Conservation (phyloP, 1,140 invertebrate genomes). For the Maniola jurtina region DNA sequence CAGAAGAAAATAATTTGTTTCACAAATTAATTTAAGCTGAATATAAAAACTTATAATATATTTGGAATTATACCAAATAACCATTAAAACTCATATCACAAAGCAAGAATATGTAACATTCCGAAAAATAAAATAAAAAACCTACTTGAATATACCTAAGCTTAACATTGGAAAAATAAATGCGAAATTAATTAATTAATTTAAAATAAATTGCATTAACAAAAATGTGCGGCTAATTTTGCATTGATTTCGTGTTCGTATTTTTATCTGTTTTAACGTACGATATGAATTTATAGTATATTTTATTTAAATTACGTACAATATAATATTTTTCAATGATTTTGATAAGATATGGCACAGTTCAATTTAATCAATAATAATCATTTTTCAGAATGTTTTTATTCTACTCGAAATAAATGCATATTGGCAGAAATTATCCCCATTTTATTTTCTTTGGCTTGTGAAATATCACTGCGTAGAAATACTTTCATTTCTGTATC, state of each 20-base stretch:
- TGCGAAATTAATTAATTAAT: slow-evolving; percentile 38
- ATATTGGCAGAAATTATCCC: slow-evolving; percentile 56
- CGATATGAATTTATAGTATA: slow-evolving; percentile 7
- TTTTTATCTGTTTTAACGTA: neutral
- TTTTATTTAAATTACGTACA: slow-evolving; percentile 17
- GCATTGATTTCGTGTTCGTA: slow-evolving; percentile 26
- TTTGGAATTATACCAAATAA: slow-evolving; percentile 68
- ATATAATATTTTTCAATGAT: slow-evolving; percentile 9
- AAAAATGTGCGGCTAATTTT: neutral
- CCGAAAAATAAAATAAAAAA: slow-evolving; percentile 63
- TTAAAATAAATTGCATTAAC: slow-evolving; percentile 34
- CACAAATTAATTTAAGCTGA: slow-evolving; percentile 55
- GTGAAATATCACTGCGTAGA: slow-evolving; percentile 73
- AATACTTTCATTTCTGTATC: slow-evolving; percentile 54
- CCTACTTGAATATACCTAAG: slow-evolving; percentile 38
- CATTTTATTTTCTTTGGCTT: slow-evolving; percentile 71
- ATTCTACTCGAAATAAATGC: slow-evolving; percentile 62
- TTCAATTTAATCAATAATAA: slow-evolving; percentile 41
- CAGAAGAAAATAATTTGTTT: slow-evolving; percentile 34
- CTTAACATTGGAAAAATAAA: slow-evolving; percentile 52
- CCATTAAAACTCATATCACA: slow-evolving; percentile 73
- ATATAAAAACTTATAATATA: slow-evolving; percentile 59
- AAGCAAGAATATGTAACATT: slow-evolving; percentile 73
- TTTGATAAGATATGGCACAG: slow-evolving; percentile 62
- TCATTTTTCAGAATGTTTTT: slow-evolving; percentile 49